phyloP scores from a whole-genome alignment of 2,888 invertebrate genomes.

The Nesidiocoris tenuis region DNA sequence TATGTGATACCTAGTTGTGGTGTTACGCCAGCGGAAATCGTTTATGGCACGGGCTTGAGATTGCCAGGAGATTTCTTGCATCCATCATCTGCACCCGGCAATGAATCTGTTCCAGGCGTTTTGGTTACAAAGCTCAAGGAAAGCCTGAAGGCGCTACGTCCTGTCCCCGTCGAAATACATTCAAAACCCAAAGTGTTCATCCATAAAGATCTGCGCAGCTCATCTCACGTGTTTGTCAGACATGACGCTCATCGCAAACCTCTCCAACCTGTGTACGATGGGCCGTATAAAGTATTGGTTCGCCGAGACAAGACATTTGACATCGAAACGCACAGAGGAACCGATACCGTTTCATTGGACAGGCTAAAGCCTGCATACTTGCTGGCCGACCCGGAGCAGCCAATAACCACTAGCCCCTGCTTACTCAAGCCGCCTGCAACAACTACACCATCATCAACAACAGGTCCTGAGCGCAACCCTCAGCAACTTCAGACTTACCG shows the following conservation, averaged over 20 bases:
- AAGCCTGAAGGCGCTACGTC: background rate
- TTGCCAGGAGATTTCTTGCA: constrained; percentile 52
- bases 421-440: no score
- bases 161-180: background rate
- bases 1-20: constrained; percentile 52
- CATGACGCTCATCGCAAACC: background rate
- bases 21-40: constrained; percentile 52
- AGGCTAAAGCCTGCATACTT: background rate
- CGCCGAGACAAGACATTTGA: background rate
- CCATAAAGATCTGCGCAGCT: background rate
- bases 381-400: no score
- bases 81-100: background rate
- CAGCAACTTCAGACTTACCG: no score
- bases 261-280: constrained; percentile 14
- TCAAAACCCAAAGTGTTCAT: background rate
- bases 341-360: background rate
- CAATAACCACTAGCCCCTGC: no score
- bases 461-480: no score
- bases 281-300: background rate
- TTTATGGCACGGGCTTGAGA: constrained; percentile 52
- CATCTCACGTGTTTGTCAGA: constrained; percentile 5
- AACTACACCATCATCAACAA: no score
- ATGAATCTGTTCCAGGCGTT: no score
- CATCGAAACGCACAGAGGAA: background rate
- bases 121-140: constrained; percentile 1